phyloP scores from a whole-genome alignment of 2,797 vertebrate genomes.

The Antennarius maculatus region DNA sequence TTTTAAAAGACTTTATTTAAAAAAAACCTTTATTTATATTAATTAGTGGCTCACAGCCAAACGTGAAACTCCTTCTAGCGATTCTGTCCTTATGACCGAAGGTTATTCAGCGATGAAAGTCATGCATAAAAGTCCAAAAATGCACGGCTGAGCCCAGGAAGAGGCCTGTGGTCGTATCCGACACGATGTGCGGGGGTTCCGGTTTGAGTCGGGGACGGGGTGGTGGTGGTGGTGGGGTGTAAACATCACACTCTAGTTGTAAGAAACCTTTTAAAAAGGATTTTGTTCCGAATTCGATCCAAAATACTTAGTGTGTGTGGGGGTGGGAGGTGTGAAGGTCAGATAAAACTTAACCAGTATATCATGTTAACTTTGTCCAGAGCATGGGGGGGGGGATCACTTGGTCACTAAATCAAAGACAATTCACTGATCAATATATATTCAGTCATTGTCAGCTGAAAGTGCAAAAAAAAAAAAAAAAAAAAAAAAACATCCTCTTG shows the following conservation, averaged over 20 bases:
- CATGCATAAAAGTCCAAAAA: constrained; percentile 48
- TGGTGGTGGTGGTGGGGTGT: constrained; percentile 29
- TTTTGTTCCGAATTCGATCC: too few species aligned
- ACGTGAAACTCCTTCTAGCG: constrained; percentile 12
- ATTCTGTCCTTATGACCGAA: constrained; percentile 58
- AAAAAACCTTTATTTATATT: constrained; percentile 65
- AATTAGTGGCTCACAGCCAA: constrained; percentile 31
- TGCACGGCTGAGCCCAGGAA: constrained; percentile 15
- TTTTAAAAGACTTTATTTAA: constrained; percentile 36
- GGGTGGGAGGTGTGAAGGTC: background rate
- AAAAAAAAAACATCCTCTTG: too few species aligned
- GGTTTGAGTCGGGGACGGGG: background rate
- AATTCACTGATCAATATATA: too few species aligned
- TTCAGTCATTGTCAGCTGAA: too few species aligned
- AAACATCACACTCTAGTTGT: constrained; percentile 60
- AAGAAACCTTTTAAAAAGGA: constrained; percentile 9
- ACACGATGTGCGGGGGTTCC: constrained; percentile 10
- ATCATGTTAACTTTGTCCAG: too few species aligned
- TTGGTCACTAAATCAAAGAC: too few species aligned
- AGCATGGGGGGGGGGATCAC: too few species aligned
- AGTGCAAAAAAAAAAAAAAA: too few species aligned
- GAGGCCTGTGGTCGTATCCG: constrained; percentile 3
- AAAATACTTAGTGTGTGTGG: constrained; percentile 14
- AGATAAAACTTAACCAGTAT: background rate
- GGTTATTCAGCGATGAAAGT: constrained; percentile 46